Conservation (phyloP, 2,888 invertebrate genomes). For the Papilio elwesi region DNA sequence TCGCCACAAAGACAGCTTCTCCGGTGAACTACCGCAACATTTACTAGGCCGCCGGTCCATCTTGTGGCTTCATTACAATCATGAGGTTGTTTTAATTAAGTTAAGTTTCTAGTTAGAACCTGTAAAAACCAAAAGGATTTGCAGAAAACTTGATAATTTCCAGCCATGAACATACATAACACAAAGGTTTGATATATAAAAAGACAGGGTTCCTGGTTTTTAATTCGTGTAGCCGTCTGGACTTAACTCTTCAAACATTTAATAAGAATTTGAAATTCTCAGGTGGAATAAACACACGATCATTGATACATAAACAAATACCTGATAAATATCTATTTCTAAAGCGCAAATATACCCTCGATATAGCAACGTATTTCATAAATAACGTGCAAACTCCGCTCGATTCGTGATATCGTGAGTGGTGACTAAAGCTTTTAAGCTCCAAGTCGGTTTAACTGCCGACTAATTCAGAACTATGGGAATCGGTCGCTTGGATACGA, state of each 20-base stretch:
- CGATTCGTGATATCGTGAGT: slow-evolving; percentile 32
- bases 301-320: background rate
- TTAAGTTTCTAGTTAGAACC: too few relatives aligned
- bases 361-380: slow-evolving; percentile 15
- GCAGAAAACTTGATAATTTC: too few relatives aligned
- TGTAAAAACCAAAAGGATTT: too few relatives aligned
- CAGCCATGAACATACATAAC: too few relatives aligned
- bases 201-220: too few relatives aligned
- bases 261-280: background rate
- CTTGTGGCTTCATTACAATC: too few relatives aligned
- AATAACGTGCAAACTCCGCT: slow-evolving; percentile 33
- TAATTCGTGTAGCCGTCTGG: too few relatives aligned
- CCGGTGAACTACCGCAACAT: too few relatives aligned
- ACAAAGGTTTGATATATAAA: too few relatives aligned
- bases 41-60: too few relatives aligned
- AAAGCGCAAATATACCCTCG: background rate
- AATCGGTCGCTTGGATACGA: slow-evolving; percentile 4
- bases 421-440: slow-evolving; percentile 37
- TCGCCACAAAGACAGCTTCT: too few relatives aligned
- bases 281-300: background rate
- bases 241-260: background rate
- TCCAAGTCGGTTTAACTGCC: slow-evolving; percentile 37
- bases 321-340: slow-evolving; percentile 4
- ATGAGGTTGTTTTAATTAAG: too few relatives aligned
- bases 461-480: slow-evolving; percentile 36